Evolutionary conservation across 2,888 invertebrate species (phyloP).

Genomic region (Sinelater perroti): DNA sequence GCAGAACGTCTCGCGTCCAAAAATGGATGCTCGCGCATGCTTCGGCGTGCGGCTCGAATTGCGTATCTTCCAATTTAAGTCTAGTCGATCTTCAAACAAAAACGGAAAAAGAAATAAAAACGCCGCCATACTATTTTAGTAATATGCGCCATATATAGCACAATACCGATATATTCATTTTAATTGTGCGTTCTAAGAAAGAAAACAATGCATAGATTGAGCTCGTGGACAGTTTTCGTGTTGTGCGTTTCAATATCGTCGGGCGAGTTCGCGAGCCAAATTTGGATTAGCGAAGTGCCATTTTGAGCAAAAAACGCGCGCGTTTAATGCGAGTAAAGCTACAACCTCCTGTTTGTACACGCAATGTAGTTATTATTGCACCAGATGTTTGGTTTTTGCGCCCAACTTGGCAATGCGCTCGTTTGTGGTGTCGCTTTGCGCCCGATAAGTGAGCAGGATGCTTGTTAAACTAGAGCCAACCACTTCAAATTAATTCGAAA

Average conservation of each 20-base stretch:
- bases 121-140: conserved; percentile 47
- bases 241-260: conserved; percentile 40
- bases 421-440: background rate
- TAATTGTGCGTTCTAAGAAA: conserved; percentile 49
- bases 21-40: conserved; percentile 25
- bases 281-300: conserved; percentile 37
- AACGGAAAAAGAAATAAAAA: conserved; percentile 42
- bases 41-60: conserved; percentile 31
- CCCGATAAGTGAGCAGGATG: background rate
- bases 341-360: conserved; percentile 16
- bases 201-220: conserved; percentile 48
- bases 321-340: conserved; percentile 29
- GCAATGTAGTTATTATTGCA: conserved; percentile 24
- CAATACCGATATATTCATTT: conserved; percentile 51
- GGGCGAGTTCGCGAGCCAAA: conserved; percentile 39
- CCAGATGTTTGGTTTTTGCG: conserved; percentile 28
- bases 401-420: background rate
- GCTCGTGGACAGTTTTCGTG: conserved; percentile 43
- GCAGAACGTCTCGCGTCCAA: conserved; percentile 17
- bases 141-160: conserved; percentile 52
- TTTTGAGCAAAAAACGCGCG: conserved; percentile 32
- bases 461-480: too few relatives aligned
- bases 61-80: conserved; percentile 35
- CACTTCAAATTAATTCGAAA: too few relatives aligned
- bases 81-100: conserved; percentile 34